Base-by-base conservation (phyloP, 2,797 vertebrate genomes). In the Manis javanica region DNA sequence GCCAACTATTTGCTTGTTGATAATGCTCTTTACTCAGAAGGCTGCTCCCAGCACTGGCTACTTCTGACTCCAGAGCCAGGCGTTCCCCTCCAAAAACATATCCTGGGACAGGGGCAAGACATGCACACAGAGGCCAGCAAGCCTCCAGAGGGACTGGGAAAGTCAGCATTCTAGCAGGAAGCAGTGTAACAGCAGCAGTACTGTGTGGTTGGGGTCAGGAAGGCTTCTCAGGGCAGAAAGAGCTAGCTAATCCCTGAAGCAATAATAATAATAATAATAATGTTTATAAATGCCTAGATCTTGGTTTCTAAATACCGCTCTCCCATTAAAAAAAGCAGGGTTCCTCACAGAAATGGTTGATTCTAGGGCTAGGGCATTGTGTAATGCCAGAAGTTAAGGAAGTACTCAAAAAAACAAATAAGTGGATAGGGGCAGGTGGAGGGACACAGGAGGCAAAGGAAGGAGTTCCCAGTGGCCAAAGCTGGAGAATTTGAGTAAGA, bases 101-200 rank as follows among this genome's bases (percentile, higher is more conserved):
- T 53, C 26, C 51, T 4, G 31, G 53, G 69, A 5, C 39, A 49
- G 26, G 75, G 51, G 1, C 11, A 5, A 26, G 46, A 53, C 0
- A 0, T 26, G 10, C 29, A 29, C 37, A 26, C 6, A 1, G 34
- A 57, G 75, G 18, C 18, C 42, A 18, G 61, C 51, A 23, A 49
- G 75, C n/a, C 61, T 69, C 79, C 15, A 0, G 55, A 23, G 57
- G 37, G 71, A 42, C 78, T 2, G 0, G 46, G 34, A 59, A 19
- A 29, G 0, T 46, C 29, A 34, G 29, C 26, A 4, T 37, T 34
- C 14, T 3, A 15, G 37, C 6, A 15, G 85, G 68, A 59, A 72
- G n/a, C 37, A 7, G 26, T 1, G 10, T 24, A 10, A 24, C 5
- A 24, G 13, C 7, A 5, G 24, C 0, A 1, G 26, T 18, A 4